Percentiles rank a stretch among this genome's conserved stretches.
phyloP scores from a whole-genome alignment of 1,140 invertebrate genomes.

The Heliconius hewitsoni region DNA sequence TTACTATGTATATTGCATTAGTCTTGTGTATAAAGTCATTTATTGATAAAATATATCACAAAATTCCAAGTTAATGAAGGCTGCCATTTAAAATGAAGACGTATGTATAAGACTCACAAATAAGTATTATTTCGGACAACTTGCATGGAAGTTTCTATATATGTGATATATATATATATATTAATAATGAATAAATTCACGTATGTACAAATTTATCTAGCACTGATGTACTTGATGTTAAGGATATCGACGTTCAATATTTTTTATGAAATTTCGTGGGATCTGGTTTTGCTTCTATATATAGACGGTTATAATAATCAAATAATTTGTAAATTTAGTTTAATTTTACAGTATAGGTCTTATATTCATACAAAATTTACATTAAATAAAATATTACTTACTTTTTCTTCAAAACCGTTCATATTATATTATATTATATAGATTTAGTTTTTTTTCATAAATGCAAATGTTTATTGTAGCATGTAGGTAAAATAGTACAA shows the following conservation, averaged over 20 bases:
- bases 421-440: background rate
- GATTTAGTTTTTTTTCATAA: background rate
- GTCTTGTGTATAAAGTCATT: background rate
- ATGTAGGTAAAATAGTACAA: background rate
- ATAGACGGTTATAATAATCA: background rate
- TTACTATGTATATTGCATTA: constrained; percentile 6
- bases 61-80: constrained; percentile 28
- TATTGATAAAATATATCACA: background rate
- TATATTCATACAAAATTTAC: too few species aligned
- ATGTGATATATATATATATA: constrained; percentile 42
- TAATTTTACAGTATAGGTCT: too few species aligned
- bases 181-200: constrained; percentile 44
- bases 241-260: constrained; percentile 30
- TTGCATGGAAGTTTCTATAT: constrained; percentile 44
- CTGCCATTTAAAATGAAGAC: constrained; percentile 43
- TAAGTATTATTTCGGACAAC: constrained; percentile 41
- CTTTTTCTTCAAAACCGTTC: background rate
- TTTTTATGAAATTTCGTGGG: constrained; percentile 38
- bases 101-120: constrained; percentile 35
- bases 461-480: background rate
- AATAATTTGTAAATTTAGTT: background rate
- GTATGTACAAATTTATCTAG: constrained; percentile 50
- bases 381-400: too few species aligned
- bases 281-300: constrained; percentile 28
- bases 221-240: constrained; percentile 43